Percentiles rank a stretch among this genome's conserved stretches.
phyloP scores from a whole-genome alignment of 1,140 invertebrate species.

The Rhopalosiphum maidis region DNA sequence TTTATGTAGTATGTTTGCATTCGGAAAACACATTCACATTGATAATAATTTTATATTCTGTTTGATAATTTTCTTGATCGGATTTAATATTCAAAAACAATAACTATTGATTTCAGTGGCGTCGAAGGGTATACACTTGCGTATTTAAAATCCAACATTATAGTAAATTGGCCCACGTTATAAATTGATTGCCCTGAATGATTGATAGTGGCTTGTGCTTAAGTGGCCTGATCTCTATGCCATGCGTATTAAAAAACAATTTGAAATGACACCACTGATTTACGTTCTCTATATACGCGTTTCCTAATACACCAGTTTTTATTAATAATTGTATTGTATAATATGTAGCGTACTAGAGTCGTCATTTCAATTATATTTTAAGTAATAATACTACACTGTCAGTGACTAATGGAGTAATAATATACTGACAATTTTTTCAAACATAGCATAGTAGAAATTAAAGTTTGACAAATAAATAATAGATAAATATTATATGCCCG shows the following conservation, averaged over 20 bases:
- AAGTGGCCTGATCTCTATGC: no score
- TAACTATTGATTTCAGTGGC: not conserved
- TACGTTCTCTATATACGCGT: not conserved
- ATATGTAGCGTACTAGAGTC: not conserved
- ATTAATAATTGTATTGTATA: no score
- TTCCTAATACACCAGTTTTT: not conserved
- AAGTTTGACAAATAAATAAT: not conserved
- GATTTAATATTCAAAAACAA: conserved; percentile 6
- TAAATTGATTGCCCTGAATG: no score
- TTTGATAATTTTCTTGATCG: not conserved
- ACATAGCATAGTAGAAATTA: no score
- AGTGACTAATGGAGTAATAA: not conserved
- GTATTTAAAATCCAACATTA: no score
- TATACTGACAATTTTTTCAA: not conserved
- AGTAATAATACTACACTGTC: not conserved
- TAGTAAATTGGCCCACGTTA: no score
- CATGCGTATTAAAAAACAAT: no score
- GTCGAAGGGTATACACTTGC: no score
- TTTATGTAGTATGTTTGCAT: not conserved
- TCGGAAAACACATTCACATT: not conserved
- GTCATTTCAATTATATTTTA: not conserved
- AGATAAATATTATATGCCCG: not conserved
- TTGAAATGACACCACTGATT: no score
- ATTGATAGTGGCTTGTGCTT: no score
- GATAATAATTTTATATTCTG: not conserved